Evolutionary conservation across 1,140 invertebrate species (phyloP), one percentile per base, ranked within the genome.

Genomic region (Hypsibius dujardini): DNA sequence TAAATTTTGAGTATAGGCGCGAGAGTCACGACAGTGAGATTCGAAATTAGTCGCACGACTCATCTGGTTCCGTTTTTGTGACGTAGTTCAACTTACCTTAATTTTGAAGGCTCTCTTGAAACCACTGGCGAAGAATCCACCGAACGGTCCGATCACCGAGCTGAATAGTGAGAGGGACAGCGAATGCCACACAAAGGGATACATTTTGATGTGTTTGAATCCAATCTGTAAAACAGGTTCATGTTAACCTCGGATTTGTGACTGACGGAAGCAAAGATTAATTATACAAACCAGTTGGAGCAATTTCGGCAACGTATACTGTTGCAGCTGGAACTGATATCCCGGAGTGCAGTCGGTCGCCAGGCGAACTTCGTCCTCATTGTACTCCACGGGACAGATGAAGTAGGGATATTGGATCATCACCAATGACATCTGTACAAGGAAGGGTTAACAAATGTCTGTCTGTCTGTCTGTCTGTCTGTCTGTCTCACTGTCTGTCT

Each of bases 61-160:
- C n/a, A n/a, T n/a, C n/a, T n/a, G n/a, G n/a, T n/a, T n/a, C n/a
- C n/a, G n/a, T n/a, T n/a, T n/a, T n/a, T n/a, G n/a, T n/a, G n/a
- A n/a, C n/a, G n/a, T n/a, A n/a, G n/a, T n/a, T n/a, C n/a, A 42
- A 71, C 74, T 76, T 81, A 93, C 92, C 85, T 97, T 98, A 73
- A 98, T 95, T 84, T 97, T 97, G 78, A 98, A 98, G 70, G 95
- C 95, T 74, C 95, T 83, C 78, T 98, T 98, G 78, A 99, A 99
- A 47, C 95, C 95, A 78, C 92, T 96, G 69, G 95, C 95, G 83
- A 98, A 99, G 83, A 99, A 99, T 67, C 95, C 95, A 72, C 95
- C 96, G 82, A 99, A 99, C 1, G 95, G 95, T 75, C 95, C 96
- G 81, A 99, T 95, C 47, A 98, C 87, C 40, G 93, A 96, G 79